A percentile compares a stretch with the other conserved stretches of the same genome.
These are phyloP conservation scores for Megalops cyprinoides DNA, from an alignment of 2,797 vertebrate species.

Conservation along the genomic window DNA sequence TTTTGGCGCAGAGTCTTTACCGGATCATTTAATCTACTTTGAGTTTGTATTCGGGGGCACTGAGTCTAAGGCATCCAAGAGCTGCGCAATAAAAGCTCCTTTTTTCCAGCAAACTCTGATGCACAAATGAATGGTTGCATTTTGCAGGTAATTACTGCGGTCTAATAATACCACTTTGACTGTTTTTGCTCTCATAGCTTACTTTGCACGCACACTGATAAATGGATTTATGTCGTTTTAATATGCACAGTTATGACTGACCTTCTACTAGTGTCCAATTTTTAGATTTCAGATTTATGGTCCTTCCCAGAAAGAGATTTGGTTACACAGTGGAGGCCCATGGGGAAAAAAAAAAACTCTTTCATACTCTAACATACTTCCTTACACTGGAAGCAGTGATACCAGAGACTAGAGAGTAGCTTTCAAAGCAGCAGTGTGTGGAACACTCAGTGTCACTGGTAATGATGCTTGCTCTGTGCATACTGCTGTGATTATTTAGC, in stretches of 20 bases:
- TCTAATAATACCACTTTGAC: background rate
- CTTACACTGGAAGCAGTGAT: no score
- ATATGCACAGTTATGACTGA: background rate
- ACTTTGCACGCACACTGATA: no score
- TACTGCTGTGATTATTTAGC: no score
- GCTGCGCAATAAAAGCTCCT: background rate
- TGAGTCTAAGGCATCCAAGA: background rate
- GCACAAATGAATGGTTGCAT: background rate
- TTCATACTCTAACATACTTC: no score
- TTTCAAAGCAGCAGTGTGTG: no score
- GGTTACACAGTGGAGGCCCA: no score
- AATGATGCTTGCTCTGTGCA: no score
- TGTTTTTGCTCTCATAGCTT: background rate
- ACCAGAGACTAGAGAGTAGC: no score
- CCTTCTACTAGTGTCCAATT: background rate
- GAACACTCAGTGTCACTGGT: no score
- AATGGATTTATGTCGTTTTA: background rate
- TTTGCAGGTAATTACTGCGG: background rate
- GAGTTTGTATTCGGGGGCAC: background rate
- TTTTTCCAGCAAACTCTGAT: background rate
- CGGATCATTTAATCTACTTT: constrained; percentile 9
- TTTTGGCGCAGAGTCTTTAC: background rate
- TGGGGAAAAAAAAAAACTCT: no score
- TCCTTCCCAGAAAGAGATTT: no score
- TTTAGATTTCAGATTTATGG: no score